Conservation (phyloP, 2,797 vertebrate genomes). For the Gallirallus australis region DNA sequence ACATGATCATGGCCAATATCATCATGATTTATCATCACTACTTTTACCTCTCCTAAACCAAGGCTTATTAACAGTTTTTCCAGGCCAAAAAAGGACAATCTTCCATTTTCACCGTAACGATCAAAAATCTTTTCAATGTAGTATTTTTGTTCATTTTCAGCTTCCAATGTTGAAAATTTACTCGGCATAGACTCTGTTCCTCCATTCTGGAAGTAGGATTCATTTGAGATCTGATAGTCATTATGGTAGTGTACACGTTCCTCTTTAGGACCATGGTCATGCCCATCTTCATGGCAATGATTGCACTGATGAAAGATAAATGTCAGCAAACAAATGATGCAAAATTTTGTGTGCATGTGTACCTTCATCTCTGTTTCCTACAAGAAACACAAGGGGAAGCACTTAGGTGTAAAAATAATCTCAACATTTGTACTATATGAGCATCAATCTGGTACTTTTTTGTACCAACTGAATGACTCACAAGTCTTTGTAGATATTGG, state of each 20-base stretch:
- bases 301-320: slow-evolving; percentile 93
- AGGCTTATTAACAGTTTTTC: slow-evolving; percentile 91
- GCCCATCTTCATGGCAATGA: slow-evolving; percentile 87
- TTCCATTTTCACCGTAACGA: slow-evolving; percentile 90
- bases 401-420: slow-evolving; percentile 3
- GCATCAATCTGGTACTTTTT: neutral
- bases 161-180: slow-evolving; percentile 74
- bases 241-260: slow-evolving; percentile 75
- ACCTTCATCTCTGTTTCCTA: slow-evolving; percentile 93
- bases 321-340: slow-evolving; percentile 96
- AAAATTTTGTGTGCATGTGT: slow-evolving; percentile 94
- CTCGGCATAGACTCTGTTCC: slow-evolving; percentile 52
- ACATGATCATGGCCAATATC: slow-evolving; percentile 94
- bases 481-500: neutral
- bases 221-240: slow-evolving; percentile 88
- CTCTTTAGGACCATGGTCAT: slow-evolving; percentile 75
- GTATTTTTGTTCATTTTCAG: slow-evolving; percentile 90
- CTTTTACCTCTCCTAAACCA: slow-evolving; percentile 92
- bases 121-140: slow-evolving; percentile 94
- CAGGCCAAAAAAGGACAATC: slow-evolving; percentile 90
- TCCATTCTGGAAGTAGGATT: slow-evolving; percentile 78
- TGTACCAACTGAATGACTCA: neutral
- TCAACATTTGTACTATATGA: neutral
- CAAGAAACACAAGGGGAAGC: slow-evolving; percentile 71
- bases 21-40: slow-evolving; percentile 90